Evolutionary conservation across 2,888 invertebrate genomes (phyloP), one percentile per base, ranked within the genome.

Genomic region (Galerucella calmariensis): DNA sequence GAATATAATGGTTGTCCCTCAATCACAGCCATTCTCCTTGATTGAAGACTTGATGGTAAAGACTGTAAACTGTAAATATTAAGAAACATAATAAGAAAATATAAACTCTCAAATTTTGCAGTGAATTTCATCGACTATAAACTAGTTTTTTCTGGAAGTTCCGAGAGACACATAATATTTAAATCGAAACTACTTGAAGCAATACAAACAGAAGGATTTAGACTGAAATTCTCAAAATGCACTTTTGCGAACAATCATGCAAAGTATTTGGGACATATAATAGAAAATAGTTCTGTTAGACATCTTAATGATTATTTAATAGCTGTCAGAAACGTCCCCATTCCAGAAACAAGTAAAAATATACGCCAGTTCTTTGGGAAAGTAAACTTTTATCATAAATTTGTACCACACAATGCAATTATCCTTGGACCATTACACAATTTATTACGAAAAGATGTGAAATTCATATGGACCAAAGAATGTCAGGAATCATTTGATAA

Each of bases 121-220:
- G 56, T 70, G 14, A 69, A 74, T 61, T 70, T 58, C n/a, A 74
- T 74, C 10, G 74, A 74, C 59, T 70, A 74, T 41, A 74, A 70
- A 4, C 8, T 74, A 24, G 58, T 74, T 9, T 74, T 70, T 70
- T 74, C 74, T 20, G 41, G 70, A 67, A 27, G 48, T 27, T 74
- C 70, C 44, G 8, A 10, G 8, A 5, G 6, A 35, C 70, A 70
- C 51, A 61, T 66, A 27, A 5, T 35, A 35, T 5, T 20, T 20
- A 20, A 20, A 35, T 48, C 70, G n/a, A 20, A 44, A n/a, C 69
- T 70, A 46, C 10, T 73, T 48, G 27, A 20, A 20, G 20, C 20
- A 20, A 20, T 20, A 20, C 20, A 20, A 20, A 20, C 20, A 20
- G 20, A 20, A 20, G 20, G 20, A 20, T 20, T 20, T 20, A 20